Percentiles rank a stretch among this genome's conserved stretches.
Conservation (phyloP, 2,113 vertebrate species). For the Dissostichus mawsoni region DNA sequence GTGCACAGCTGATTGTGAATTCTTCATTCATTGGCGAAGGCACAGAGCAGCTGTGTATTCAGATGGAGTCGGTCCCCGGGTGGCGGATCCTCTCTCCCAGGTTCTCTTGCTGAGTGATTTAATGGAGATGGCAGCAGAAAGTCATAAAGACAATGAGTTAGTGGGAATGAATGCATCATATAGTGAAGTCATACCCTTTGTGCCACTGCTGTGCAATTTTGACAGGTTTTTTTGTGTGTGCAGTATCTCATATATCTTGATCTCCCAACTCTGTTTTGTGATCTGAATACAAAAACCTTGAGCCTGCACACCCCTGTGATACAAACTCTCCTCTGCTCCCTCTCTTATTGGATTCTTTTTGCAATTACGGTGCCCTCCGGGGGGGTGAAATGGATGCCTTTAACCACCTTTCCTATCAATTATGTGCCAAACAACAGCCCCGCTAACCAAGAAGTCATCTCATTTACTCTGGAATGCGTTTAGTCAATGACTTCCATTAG, state of each 20-base stretch:
- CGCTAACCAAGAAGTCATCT: conserved; percentile 77
- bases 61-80: conserved; percentile 54
- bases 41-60: conserved; percentile 67
- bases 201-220: conserved; percentile 32
- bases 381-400: conserved; percentile 62
- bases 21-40: conserved; percentile 56
- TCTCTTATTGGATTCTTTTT: conserved; percentile 71
- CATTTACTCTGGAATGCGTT: conserved; percentile 77
- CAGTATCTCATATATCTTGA: conserved; percentile 15
- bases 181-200: conserved; percentile 18
- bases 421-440: conserved; percentile 75
- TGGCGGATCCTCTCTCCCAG: conserved; percentile 54
- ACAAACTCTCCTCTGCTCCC: conserved; percentile 38
- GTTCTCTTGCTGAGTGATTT: conserved; percentile 53
- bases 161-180: conserved; percentile 37
- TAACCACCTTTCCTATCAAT: conserved; percentile 81
- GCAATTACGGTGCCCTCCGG: conserved; percentile 68
- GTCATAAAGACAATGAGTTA: conserved; percentile 49
- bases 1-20: conserved; percentile 37
- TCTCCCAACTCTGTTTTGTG: conserved; percentile 34
- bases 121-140: conserved; percentile 51
- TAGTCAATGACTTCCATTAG: conserved; percentile 81
- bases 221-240: not conserved
- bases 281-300: conserved; percentile 60
- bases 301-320: conserved; percentile 35